A percentile compares a stretch with the other conserved stretches of the same genome.
These are phyloP conservation scores for Calephelis nemesis DNA, from an alignment of 1,140 invertebrate genomes.

Conservation along the genomic window DNA sequence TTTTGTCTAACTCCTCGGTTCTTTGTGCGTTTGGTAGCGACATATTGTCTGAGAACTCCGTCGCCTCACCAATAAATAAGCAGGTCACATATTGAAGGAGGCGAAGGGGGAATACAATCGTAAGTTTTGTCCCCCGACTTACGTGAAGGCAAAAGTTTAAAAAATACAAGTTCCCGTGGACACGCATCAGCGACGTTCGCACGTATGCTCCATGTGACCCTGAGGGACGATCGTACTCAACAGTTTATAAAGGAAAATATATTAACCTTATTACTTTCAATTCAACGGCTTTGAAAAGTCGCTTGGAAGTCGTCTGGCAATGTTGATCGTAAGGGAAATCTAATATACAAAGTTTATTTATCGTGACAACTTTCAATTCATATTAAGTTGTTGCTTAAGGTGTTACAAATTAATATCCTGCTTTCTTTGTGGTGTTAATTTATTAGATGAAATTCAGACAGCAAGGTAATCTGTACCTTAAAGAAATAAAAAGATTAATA, in stretches of 20 bases:
- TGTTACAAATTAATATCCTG: too few species aligned
- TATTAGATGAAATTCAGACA: too few species aligned
- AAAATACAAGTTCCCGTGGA: slow-evolving; percentile 71
- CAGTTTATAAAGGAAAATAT: slow-evolving; percentile 1
- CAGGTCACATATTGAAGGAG: slow-evolving; percentile 78
- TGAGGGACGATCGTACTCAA: slow-evolving; percentile 36
- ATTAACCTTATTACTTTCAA: slow-evolving; percentile 13
- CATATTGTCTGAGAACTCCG: slow-evolving; percentile 75
- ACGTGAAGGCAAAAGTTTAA: slow-evolving; percentile 74
- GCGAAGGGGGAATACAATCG: slow-evolving; percentile 75
- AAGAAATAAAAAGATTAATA: too few species aligned
- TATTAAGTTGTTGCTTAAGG: too few species aligned
- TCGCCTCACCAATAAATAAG: slow-evolving; percentile 77
- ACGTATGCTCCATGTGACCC: slow-evolving; percentile 45
- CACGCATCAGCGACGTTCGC: slow-evolving; percentile 55
- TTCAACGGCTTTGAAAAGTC: slow-evolving; percentile 1
- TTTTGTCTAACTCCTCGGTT: slow-evolving; percentile 62
- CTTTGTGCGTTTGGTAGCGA: slow-evolving; percentile 60
- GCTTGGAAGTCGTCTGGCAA: not conserved
- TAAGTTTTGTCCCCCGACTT: slow-evolving; percentile 71
- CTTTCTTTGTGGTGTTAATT: too few species aligned
- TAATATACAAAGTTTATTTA: not conserved
- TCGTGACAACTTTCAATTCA: not conserved
- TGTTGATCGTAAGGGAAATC: not conserved
- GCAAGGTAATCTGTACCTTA: too few species aligned